phyloP scores from a whole-genome alignment of 2,888 invertebrate genomes.

The Tenthredo amoena region DNA sequence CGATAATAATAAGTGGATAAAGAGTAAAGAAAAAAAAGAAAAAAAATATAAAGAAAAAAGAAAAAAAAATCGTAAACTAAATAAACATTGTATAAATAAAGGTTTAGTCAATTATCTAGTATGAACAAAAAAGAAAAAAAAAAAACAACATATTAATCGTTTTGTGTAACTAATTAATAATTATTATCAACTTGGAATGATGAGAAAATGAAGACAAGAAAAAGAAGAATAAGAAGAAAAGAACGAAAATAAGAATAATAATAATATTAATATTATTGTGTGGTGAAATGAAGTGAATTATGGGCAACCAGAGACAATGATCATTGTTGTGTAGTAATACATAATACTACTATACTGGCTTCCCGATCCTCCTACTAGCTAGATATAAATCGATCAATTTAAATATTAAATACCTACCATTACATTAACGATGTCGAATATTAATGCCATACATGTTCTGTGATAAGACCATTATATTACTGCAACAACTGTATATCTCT shows the following conservation, averaged over 20 bases:
- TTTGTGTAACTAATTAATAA: constrained; percentile 72
- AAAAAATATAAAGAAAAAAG: constrained; percentile 25
- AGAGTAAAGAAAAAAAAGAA: constrained; percentile 31
- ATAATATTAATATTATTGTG: constrained; percentile 59
- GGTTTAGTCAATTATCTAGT: constrained; percentile 75
- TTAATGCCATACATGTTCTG: constrained; percentile 79
- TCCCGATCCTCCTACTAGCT: constrained; percentile 75
- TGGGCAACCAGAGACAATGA: constrained; percentile 76
- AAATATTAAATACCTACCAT: constrained; percentile 72
- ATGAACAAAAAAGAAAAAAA: constrained; percentile 53
- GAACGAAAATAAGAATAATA: constrained; percentile 55
- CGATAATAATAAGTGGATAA: constrained; percentile 46
- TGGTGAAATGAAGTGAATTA: constrained; percentile 70
- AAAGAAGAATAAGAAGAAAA: constrained; percentile 50
- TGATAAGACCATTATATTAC: constrained; percentile 78
- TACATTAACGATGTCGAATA: constrained; percentile 74
- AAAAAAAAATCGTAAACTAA: constrained; percentile 43
- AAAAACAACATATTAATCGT: constrained; percentile 69
- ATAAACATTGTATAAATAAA: constrained; percentile 71
- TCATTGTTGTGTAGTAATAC: constrained; percentile 68
- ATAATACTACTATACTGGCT: constrained; percentile 72
- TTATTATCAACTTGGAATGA: constrained; percentile 55
- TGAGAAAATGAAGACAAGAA: not conserved
- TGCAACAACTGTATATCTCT: constrained; percentile 75
- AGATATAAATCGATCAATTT: constrained; percentile 74